These are phyloP conservation scores for Rhipidura dahli DNA, from an alignment of 2,113 vertebrate species.

Conservation along the genomic window DNA sequence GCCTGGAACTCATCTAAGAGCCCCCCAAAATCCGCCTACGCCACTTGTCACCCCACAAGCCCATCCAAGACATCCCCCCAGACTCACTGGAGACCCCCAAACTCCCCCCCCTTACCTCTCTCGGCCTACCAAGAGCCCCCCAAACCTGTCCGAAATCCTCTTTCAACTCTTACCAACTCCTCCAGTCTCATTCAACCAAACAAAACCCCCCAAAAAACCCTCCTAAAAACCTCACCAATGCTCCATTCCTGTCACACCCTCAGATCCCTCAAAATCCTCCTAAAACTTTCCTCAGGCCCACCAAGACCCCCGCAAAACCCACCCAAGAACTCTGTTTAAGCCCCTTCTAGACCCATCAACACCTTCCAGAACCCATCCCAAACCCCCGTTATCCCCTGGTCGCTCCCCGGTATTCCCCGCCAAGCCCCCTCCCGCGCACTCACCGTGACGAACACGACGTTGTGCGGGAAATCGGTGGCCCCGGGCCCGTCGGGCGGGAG, in stretches of 20 bases:
- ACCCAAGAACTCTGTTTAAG: too few species aligned
- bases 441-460: conserved; percentile 89
- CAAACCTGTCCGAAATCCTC: not conserved
- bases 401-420: not conserved
- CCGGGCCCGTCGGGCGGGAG: conserved; percentile 59
- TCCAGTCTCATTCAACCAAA: not conserved
- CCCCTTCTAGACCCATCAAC: not conserved
- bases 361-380: not conserved
- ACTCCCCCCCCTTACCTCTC: not conserved
- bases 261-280: not conserved
- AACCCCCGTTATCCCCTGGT: not conserved
- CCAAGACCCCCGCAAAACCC: too few species aligned
- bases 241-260: not conserved
- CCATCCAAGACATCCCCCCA: too few species aligned
- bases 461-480: conserved; percentile 78
- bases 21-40: fast-evolving
- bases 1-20: not conserved
- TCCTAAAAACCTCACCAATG: not conserved
- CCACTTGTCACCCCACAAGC: too few species aligned
- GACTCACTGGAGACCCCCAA: not conserved
- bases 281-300: not conserved
- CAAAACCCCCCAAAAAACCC: not conserved
- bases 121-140: too few species aligned
- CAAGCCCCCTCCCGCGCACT: not conserved
- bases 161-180: not conserved